Evolutionary conservation across 2,113 vertebrate genomes (phyloP).

Genomic region (Podarcis cretensis): DNA sequence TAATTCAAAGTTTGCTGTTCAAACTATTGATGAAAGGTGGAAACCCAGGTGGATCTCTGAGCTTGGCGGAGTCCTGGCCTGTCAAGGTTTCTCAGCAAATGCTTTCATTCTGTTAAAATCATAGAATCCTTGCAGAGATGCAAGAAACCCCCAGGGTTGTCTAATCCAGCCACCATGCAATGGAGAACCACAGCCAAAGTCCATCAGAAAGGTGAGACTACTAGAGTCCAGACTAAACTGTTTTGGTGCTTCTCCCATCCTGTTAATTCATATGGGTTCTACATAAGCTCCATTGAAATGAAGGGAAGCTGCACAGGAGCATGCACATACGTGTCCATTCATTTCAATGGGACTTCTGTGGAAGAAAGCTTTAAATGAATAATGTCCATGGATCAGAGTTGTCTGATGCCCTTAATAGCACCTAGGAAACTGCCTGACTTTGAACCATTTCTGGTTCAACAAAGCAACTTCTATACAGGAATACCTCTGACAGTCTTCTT

Average conservation of each 20-base stretch:
- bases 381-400: background rate
- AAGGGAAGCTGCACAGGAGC: too few relatives aligned
- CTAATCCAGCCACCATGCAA: too few relatives aligned
- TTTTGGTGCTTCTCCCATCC: too few relatives aligned
- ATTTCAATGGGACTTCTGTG: background rate
- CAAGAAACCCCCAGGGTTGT: too few relatives aligned
- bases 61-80: background rate
- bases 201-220: background rate
- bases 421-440: background rate
- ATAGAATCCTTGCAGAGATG: too few relatives aligned
- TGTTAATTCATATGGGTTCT: background rate
- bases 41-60: background rate
- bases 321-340: too few relatives aligned
- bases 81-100: background rate
- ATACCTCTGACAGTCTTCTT: background rate
- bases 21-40: background rate
- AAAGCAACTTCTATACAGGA: background rate
- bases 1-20: constrained; percentile 45
- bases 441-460: background rate
- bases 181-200: background rate
- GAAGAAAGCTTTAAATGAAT: background rate
- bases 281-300: background rate
- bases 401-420: background rate
- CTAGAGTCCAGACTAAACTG: background rate
- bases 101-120: background rate